Evolutionary conservation across 2,888 invertebrate species (phyloP).

Genomic region (Trypoxylon attenuatum): DNA sequence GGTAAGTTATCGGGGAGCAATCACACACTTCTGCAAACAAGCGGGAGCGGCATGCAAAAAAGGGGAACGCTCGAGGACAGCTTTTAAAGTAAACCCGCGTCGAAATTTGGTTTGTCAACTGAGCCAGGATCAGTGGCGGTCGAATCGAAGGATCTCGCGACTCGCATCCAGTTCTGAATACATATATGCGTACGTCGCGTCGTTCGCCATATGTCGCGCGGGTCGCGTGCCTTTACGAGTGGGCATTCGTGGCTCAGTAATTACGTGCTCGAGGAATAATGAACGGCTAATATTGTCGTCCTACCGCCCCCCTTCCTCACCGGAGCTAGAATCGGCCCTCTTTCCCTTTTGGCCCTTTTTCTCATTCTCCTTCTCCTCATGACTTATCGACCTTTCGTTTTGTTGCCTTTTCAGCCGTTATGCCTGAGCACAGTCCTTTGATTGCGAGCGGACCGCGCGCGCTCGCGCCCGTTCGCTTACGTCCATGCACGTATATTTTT

Average conservation of each 20-base stretch:
- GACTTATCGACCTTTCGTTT: slow-evolving; percentile 72
- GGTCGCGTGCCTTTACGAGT: slow-evolving; percentile 72
- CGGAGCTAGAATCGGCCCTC: neutral
- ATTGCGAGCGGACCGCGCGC: slow-evolving; percentile 33
- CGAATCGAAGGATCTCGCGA: slow-evolving; percentile 40
- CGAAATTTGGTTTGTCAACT: slow-evolving; percentile 27
- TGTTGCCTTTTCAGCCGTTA: slow-evolving; percentile 61
- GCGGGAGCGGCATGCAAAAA: neutral
- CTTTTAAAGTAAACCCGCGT: slow-evolving; percentile 3
- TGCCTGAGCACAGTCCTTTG: slow-evolving; percentile 49
- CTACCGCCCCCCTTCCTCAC: slow-evolving; percentile 21
- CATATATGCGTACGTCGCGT: slow-evolving; percentile 10
- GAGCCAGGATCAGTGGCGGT: slow-evolving; percentile 12
- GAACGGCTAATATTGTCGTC: slow-evolving; percentile 71
- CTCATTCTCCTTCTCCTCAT: slow-evolving; percentile 34
- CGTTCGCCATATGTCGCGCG: slow-evolving; percentile 65
- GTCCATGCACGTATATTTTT: slow-evolving; percentile 6
- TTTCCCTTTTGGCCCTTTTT: neutral
- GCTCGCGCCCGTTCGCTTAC: neutral
- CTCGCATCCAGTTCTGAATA: slow-evolving; percentile 23
- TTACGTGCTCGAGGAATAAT: slow-evolving; percentile 70
- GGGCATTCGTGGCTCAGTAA: slow-evolving; percentile 63
- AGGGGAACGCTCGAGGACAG: slow-evolving; percentile 5
- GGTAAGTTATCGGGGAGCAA: too few species aligned
- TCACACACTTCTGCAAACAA: too few species aligned